Conservation (phyloP, 2,113 vertebrate species). For the Phrynosoma blainvillii region DNA sequence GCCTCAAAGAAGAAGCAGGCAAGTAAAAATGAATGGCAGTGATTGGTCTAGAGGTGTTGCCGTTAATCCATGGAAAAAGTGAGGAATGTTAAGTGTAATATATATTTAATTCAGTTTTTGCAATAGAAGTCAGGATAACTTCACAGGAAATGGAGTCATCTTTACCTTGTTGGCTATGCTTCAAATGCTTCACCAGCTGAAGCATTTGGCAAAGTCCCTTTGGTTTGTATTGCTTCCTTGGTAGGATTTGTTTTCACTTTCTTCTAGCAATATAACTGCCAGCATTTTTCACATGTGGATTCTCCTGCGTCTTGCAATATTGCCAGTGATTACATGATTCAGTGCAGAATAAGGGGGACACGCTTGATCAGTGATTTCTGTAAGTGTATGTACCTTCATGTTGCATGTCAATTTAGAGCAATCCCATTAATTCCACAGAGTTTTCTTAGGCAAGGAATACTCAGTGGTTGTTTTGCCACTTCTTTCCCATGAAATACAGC, state of each 20-base stretch:
- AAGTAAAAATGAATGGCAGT: no score
- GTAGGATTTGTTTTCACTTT: neutral
- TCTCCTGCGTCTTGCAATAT: neutral
- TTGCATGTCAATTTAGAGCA: no score
- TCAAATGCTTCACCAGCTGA: constrained; percentile 30
- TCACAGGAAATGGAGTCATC: constrained; percentile 4
- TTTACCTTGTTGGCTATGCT: constrained; percentile 1
- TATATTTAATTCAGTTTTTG: constrained; percentile 25
- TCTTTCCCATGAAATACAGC: no score
- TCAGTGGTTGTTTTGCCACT: no score
- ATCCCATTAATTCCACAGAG: no score
- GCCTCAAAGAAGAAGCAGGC: no score
- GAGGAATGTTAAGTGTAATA: no score
- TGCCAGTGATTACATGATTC: neutral
- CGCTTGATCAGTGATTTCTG: no score
- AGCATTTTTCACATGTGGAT: neutral
- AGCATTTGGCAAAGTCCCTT: constrained; percentile 11
- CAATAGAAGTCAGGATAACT: neutral
- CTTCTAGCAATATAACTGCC: neutral
- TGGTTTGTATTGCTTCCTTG: constrained; percentile 15
- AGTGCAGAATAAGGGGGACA: neutral
- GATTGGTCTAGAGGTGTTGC: no score
- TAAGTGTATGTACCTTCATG: no score
- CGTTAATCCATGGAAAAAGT: no score
- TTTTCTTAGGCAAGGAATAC: no score